Conservation (phyloP, 2,888 invertebrate genomes). For the Chalcis sispes region DNA sequence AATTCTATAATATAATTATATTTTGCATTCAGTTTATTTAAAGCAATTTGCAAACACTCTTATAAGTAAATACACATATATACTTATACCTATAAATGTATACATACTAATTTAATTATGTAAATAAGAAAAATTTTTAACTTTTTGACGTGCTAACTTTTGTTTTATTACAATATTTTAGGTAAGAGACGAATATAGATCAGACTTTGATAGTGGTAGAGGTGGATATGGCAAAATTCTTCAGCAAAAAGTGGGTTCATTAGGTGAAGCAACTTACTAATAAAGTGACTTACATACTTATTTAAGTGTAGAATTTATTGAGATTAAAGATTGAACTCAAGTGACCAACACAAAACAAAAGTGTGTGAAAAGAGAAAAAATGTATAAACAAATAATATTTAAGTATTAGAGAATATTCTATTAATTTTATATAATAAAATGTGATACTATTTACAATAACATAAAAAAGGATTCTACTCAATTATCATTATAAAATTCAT, state of each 20-base stretch:
- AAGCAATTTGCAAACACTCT: neutral
- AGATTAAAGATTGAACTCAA: conserved; percentile 42
- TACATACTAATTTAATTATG: conserved; percentile 2
- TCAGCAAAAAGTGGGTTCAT: conserved; percentile 84
- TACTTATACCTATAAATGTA: neutral
- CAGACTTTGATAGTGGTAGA: conserved; percentile 96
- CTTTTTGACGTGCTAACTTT: neutral
- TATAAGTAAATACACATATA: neutral
- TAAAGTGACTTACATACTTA: conserved; percentile 14
- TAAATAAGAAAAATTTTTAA: neutral
- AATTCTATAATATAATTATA: conserved; percentile 30
- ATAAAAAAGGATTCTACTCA: too few relatives aligned
- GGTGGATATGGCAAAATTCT: conserved; percentile 98
- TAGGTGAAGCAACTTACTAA: conserved; percentile 45
- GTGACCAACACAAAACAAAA: conserved; percentile 40
- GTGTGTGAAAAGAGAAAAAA: conserved; percentile 20
- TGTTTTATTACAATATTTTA: conserved; percentile 72
- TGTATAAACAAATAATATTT: conserved; percentile 40
- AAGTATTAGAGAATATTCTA: conserved; percentile 48
- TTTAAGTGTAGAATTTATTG: conserved; percentile 23
- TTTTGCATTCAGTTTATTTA: conserved; percentile 2
- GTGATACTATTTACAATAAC: conserved; percentile 47
- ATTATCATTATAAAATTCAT: too few relatives aligned
- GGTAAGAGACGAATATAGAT: conserved; percentile 98
- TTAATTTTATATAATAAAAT: conserved; percentile 36